These are phyloP conservation scores for Aphelinus atriplicis DNA, from an alignment of 1,140 invertebrate genomes.

Conservation along the genomic window DNA sequence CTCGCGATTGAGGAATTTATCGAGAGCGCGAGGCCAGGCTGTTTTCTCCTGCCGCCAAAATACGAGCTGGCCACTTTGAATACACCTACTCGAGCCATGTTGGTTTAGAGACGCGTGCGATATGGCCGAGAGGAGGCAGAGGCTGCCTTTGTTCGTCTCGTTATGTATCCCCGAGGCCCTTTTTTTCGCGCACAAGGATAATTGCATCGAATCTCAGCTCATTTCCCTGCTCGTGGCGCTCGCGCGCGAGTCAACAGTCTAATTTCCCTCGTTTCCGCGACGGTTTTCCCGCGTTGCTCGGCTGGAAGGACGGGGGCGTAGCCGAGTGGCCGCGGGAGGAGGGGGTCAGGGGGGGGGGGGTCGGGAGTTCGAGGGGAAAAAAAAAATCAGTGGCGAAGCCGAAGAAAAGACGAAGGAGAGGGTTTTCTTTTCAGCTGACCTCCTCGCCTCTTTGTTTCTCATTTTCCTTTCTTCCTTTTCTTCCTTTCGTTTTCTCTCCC, in stretches of 20 bases:
- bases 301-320: constrained; percentile 1
- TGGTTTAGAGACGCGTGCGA: no score
- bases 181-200: constrained; percentile 15
- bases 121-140: no score
- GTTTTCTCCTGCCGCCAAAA: not conserved
- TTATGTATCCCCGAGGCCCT: not conserved
- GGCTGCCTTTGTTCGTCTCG: constrained; percentile 18
- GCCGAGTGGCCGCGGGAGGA: not conserved
- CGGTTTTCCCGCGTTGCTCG: constrained; percentile 18
- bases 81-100: not conserved
- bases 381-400: no score
- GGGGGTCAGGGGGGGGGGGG: no score
- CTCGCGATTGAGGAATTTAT: constrained; percentile 36
- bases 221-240: not conserved
- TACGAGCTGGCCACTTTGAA: constrained; percentile 24
- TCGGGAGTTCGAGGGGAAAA: constrained; percentile 1
- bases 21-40: not conserved
- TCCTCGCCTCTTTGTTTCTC: constrained; percentile 27
- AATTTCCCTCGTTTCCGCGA: constrained; percentile 30
- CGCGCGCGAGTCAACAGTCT: constrained; percentile 29
- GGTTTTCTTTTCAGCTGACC: constrained; percentile 16
- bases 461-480: constrained; percentile 38
- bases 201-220: constrained; percentile 19
- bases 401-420: constrained; percentile 4
- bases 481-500: constrained; percentile 37